A percentile compares a stretch with the other conserved stretches of the same genome.
Evolutionary conservation across 1,140 invertebrate species (phyloP).

Genomic region (Steinernema feltiae): DNA sequence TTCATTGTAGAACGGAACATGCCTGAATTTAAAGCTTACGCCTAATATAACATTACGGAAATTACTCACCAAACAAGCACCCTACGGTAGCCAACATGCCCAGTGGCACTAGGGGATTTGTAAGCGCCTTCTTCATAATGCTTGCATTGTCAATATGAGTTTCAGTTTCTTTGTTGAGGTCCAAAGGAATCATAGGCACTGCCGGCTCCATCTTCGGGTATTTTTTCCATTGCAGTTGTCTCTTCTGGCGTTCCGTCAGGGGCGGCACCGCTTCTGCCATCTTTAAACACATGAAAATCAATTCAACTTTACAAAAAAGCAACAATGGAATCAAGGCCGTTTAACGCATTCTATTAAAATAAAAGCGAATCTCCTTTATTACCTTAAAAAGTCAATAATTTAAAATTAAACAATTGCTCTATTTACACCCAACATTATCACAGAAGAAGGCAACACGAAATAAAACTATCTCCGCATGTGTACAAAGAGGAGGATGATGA

Average conservation of each 20-base stretch:
- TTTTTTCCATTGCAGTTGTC: background rate
- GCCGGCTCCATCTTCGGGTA: conserved; percentile 4
- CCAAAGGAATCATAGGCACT: background rate
- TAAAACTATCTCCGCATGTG: background rate
- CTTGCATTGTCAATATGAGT: background rate
- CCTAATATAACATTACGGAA: too few relatives aligned
- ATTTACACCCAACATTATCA: background rate
- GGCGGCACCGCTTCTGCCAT: background rate
- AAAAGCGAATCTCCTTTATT: background rate
- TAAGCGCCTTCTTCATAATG: conserved; percentile 32
- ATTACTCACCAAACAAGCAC: conserved; percentile 44
- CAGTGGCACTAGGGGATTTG: conserved; percentile 44
- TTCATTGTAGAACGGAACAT: conserved; percentile 43
- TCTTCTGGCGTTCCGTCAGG: background rate
- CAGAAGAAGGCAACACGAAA: background rate
- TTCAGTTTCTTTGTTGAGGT: background rate
- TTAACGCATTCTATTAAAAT: background rate
- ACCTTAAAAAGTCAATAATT: background rate
- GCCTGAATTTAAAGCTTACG: conserved; percentile 32
- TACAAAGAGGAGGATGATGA: background rate
- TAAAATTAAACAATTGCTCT: background rate
- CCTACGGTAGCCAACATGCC: conserved; percentile 46
- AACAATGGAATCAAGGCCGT: background rate
- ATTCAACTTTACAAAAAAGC: background rate
- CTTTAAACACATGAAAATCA: background rate